phyloP scores from a whole-genome alignment of 2,888 invertebrate species.

The Hyposoter dolosus region DNA sequence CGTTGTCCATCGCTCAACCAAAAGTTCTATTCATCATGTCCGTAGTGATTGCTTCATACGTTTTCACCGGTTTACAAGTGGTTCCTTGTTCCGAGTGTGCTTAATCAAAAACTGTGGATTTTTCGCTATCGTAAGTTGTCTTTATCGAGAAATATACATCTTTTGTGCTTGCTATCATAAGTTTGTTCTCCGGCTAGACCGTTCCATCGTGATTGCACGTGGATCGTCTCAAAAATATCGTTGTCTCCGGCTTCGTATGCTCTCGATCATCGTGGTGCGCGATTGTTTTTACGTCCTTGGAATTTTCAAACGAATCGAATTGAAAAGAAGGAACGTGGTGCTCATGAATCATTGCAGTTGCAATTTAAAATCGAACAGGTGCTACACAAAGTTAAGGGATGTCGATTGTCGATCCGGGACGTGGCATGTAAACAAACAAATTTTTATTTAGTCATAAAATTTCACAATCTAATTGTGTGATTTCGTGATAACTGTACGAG shows the following conservation, averaged over 20 bases:
- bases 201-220: background rate
- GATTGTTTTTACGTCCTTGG: background rate
- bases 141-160: background rate
- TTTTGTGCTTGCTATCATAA: background rate
- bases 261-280: background rate
- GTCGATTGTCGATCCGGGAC: background rate
- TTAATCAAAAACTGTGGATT: slow-evolving; percentile 32
- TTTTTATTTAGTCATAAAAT: background rate
- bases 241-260: background rate
- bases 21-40: background rate
- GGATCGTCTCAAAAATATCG: background rate
- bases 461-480: background rate
- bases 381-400: background rate
- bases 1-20: background rate
- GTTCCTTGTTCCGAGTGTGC: slow-evolving; percentile 1
- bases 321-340: background rate
- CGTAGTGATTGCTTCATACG: background rate
- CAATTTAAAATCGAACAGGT: background rate
- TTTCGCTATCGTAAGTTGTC: slow-evolving; percentile 46
- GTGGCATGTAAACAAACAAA: slow-evolving; percentile 1
- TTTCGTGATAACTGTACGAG: slow-evolving; percentile 3
- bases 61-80: slow-evolving; percentile 29
- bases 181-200: background rate
- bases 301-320: background rate
- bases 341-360: background rate